These are phyloP conservation scores for Melanerpes aurifrons DNA, from an alignment of 2,113 vertebrate species.

Conservation along the genomic window DNA sequence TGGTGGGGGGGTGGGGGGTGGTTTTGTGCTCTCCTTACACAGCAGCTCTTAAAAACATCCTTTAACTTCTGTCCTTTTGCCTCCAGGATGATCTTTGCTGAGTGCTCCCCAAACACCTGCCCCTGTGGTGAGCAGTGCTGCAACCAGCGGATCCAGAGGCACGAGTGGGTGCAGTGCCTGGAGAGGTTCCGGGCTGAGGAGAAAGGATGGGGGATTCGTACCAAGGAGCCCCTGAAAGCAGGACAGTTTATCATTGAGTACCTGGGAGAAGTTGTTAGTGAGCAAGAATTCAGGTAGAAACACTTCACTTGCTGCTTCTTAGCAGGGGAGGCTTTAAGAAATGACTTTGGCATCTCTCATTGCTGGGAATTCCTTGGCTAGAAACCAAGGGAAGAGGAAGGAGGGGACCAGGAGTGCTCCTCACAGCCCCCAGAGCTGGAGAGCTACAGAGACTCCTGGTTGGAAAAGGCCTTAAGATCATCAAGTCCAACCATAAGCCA, in stretches of 20 bases:
- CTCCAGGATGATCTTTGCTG: slow-evolving; percentile 95
- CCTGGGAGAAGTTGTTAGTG: slow-evolving; percentile 96
- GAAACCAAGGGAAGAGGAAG: neutral
- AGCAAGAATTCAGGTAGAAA: slow-evolving; percentile 93
- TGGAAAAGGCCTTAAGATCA: too few species aligned
- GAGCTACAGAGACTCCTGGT: too few species aligned
- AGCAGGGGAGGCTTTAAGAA: neutral
- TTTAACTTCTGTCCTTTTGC: neutral
- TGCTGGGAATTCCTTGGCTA: neutral
- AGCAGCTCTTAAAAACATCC: neutral
- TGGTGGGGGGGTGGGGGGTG: too few species aligned
- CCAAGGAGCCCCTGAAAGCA: slow-evolving; percentile 90
- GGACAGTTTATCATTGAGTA: slow-evolving; percentile 99
- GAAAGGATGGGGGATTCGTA: slow-evolving; percentile 98
- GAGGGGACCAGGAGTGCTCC: neutral
- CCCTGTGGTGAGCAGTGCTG: slow-evolving; percentile 91
- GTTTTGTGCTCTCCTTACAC: too few species aligned
- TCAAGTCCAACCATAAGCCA: too few species aligned
- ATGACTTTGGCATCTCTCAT: neutral
- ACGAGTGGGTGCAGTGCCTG: slow-evolving; percentile 98
- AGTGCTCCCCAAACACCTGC: slow-evolving; percentile 94
- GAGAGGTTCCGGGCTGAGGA: slow-evolving; percentile 96
- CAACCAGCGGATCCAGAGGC: slow-evolving; percentile 96
- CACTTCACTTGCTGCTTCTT: neutral
- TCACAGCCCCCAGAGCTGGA: neutral